phyloP scores from a whole-genome alignment of 2,888 invertebrate species.

The Apeira syringaria region DNA sequence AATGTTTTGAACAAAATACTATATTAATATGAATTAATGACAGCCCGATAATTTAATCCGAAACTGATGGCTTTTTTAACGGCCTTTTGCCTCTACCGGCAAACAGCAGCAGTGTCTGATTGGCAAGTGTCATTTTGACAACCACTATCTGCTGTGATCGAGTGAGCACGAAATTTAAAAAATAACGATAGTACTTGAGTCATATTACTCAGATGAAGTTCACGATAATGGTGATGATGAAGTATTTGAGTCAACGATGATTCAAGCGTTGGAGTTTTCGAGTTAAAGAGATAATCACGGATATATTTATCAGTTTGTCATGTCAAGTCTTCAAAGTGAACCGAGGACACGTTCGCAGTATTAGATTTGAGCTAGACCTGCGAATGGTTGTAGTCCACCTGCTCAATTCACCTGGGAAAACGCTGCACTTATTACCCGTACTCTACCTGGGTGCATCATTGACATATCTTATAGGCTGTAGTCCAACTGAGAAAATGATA shows the following conservation, averaged over 20 bases:
- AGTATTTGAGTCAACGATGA: constrained; percentile 9
- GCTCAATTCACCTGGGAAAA: too few relatives aligned
- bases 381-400: too few relatives aligned
- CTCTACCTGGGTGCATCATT: too few relatives aligned
- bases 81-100: too few relatives aligned
- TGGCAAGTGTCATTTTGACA: constrained; percentile 1
- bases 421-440: too few relatives aligned
- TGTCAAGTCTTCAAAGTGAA: constrained; percentile 20
- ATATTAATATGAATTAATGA: constrained; percentile 48
- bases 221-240: not conserved
- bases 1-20: too few relatives aligned
- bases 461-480: too few relatives aligned
- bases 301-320: constrained; percentile 31
- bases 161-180: constrained; percentile 1
- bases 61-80: constrained; percentile 32
- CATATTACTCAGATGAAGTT: not conserved
- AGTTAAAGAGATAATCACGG: constrained; percentile 27
- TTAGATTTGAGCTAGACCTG: constrained; percentile 1
- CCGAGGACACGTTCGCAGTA: constrained; percentile 19
- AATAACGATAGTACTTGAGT: constrained; percentile 7
- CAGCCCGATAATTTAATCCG: constrained; percentile 38
- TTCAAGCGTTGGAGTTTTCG: constrained; percentile 17
- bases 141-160: constrained; percentile 9
- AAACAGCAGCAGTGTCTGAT: too few relatives aligned
- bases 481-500: too few relatives aligned